A percentile compares a stretch with the other conserved stretches of the same genome.
phyloP scores from a whole-genome alignment of 2,113 vertebrate genomes.

The Pyrgilauda ruficollis region DNA sequence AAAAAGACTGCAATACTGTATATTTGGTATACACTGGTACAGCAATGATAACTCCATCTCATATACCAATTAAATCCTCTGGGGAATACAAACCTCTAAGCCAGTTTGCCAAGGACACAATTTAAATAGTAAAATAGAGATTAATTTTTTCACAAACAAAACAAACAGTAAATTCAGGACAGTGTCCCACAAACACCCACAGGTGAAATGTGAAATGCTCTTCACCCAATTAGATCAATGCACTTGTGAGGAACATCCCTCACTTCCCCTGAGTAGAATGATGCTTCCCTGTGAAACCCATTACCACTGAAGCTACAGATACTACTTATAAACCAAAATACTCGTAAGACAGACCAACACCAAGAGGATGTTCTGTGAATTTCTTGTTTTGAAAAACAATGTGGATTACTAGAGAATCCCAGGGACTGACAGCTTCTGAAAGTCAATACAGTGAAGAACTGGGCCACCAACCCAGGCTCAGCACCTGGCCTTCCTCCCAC shows the following conservation, averaged over 20 bases:
- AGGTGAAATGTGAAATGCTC: accelerated
- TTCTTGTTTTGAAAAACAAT: neutral
- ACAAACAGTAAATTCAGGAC: neutral
- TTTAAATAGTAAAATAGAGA: neutral
- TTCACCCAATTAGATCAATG: neutral
- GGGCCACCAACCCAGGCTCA: neutral
- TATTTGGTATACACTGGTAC: neutral
- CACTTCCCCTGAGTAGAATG: accelerated
- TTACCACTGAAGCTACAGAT: neutral
- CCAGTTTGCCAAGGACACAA: neutral
- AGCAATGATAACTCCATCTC: neutral
- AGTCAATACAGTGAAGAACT: neutral
- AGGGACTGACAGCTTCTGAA: neutral
- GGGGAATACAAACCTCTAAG: neutral
- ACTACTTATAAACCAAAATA: neutral
- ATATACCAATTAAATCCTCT: neutral
- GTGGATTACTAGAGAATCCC: neutral
- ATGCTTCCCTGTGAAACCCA: neutral
- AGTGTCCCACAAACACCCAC: neutral
- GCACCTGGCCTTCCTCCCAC: neutral
- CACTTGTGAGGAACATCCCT: neutral
- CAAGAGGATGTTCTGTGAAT: neutral
- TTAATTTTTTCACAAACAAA: neutral
- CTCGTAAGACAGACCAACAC: neutral
- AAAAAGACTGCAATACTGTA: neutral